Conservation (phyloP, 2,113 vertebrate genomes). For the Nothobranchius kuhntae region DNA sequence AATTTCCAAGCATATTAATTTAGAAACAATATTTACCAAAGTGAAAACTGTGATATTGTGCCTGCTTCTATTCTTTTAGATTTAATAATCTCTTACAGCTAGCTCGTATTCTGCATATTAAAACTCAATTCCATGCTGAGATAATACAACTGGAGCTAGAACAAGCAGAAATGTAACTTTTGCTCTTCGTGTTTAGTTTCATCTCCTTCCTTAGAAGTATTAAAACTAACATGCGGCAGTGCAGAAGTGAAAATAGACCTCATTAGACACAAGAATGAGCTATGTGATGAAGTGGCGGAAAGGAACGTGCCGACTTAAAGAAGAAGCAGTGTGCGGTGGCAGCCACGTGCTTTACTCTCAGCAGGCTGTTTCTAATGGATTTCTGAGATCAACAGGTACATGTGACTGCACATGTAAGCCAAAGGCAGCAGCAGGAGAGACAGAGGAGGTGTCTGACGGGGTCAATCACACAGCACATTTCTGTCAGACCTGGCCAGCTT, state of each 20-base stretch:
- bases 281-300: neutral
- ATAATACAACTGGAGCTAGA: too few relatives aligned
- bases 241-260: neutral
- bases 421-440: slow-evolving; percentile 3
- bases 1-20: too few relatives aligned
- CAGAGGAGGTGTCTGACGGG: slow-evolving; percentile 2
- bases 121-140: too few relatives aligned
- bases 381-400: slow-evolving; percentile 12
- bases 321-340: slow-evolving; percentile 6
- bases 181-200: too few relatives aligned
- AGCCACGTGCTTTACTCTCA: neutral
- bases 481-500: slow-evolving; percentile 25
- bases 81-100: too few relatives aligned
- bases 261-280: slow-evolving; percentile 36
- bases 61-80: too few relatives aligned
- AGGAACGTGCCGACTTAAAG: slow-evolving; percentile 5
- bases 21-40: too few relatives aligned
- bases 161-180: too few relatives aligned
- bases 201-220: too few relatives aligned
- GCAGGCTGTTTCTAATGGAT: slow-evolving; percentile 10
- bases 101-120: too few relatives aligned
- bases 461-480: neutral
- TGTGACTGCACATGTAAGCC: slow-evolving; percentile 14
- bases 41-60: too few relatives aligned
- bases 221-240: too few relatives aligned